Base-by-base conservation (phyloP, 2,797 vertebrate species). In the Myotis findleyi region DNA sequence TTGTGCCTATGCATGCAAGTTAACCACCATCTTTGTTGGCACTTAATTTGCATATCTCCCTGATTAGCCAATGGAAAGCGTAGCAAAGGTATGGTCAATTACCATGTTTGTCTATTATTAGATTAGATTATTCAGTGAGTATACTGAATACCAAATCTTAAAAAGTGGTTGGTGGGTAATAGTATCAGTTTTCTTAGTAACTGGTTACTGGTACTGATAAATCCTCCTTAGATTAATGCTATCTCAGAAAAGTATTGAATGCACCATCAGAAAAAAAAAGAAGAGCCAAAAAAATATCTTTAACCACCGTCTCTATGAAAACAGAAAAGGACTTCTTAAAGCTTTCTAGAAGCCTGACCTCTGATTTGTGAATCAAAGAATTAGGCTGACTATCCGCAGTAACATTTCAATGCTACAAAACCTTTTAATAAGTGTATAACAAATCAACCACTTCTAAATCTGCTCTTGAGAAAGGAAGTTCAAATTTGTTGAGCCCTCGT, bases 401-500 rank as follows among this genome's bases (percentile, higher is more conserved):
- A 96, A 88, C 71, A 96, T 96, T 69, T 98, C 95, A 97, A 89
- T 76, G 87, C 88, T 96, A 96, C 88, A 96, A 96, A 98, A 97
- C 93, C 95, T 95, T 96, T 64, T 59, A 98, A 97, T 97, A 98
- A 90, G 93, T 97, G 95, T 96, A 62, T 97, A 98, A 94, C 97
- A 98, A 98, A 98, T 96, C 98, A 97, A 97, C 85, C 81, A 94
- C 96, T 98, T 98, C 96, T 96, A 97, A 98, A 98, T 97, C 96
- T 98, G 97, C 95, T 96, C 86, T 81, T 93, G 95, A 97, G 93
- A 97, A 98, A 97, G 96, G 95, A 96, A 96, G 97, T 98, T 98
- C 97, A 97, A 97, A 97, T 98, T 97, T 98, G 98, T 97, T 98
- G 98, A 98, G 98, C 98, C 62, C 96, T 97, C 59, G 88, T 98